A percentile compares a stretch with the other conserved stretches of the same genome.
These are phyloP conservation scores for Monarcha castaneiventris DNA, from an alignment of 2,113 vertebrate species.

Conservation along the genomic window DNA sequence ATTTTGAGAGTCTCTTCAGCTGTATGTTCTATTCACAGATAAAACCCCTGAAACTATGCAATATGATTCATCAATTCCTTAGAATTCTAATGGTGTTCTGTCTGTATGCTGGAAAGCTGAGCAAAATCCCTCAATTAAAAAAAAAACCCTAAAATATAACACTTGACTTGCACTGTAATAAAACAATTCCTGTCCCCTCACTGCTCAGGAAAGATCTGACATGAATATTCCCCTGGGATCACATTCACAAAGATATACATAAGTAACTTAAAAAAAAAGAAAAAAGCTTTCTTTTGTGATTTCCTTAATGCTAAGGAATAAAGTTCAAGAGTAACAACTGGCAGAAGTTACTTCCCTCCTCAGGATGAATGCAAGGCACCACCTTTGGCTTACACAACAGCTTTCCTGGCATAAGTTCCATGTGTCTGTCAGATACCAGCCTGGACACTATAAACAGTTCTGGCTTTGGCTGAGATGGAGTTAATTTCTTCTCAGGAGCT, in stretches of 20 bases:
- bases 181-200: background rate
- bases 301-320: background rate
- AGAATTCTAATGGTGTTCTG: background rate
- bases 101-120: background rate
- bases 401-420: background rate
- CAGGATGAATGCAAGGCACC: accelerated
- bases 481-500: background rate
- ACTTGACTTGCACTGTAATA: background rate
- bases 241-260: background rate
- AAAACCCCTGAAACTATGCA: background rate
- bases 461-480: background rate
- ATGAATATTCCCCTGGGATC: background rate
- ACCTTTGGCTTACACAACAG: accelerated
- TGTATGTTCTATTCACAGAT: background rate
- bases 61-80: background rate
- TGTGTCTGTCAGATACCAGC: background rate
- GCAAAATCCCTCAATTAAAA: background rate
- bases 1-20: background rate
- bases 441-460: background rate
- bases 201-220: background rate
- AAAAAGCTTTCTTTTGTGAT: background rate
- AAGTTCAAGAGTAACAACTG: background rate
- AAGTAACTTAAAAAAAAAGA: background rate
- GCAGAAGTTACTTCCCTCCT: background rate
- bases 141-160: accelerated